Conservation (phyloP, 2,888 invertebrate species). For the Apodemia zela region DNA sequence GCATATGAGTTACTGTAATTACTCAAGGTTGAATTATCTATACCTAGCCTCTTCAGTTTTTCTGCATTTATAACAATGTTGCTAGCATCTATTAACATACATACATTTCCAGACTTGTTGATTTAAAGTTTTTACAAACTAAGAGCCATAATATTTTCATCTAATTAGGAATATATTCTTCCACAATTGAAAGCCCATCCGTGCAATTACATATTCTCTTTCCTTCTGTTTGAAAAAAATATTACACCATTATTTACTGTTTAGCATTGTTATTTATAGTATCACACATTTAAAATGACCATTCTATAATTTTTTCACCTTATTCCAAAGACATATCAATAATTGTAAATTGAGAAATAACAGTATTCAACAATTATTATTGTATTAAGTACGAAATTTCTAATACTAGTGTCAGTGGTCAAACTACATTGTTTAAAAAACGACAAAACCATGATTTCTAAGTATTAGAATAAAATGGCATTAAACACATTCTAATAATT, state of each 20-base stretch:
- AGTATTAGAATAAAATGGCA: background rate
- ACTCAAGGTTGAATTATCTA: too few species aligned
- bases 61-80: too few species aligned
- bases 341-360: constrained; percentile 1
- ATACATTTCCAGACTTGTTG: too few species aligned
- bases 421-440: background rate
- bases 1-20: too few species aligned
- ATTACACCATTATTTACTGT: background rate
- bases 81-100: too few species aligned
- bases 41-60: too few species aligned
- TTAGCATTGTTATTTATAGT: background rate
- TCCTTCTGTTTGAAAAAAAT: background rate
- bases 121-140: too few species aligned
- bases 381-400: background rate
- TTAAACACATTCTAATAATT: background rate
- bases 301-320: background rate
- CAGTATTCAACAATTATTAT: constrained; percentile 4
- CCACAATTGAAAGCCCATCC: too few species aligned
- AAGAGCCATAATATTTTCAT: too few species aligned
- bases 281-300: background rate
- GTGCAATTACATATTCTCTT: background rate
- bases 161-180: too few species aligned
- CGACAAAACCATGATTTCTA: background rate
- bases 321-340: background rate
- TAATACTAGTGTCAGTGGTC: background rate